phyloP scores from a whole-genome alignment of 2,888 invertebrate genomes.

The Dioctria rufipes region DNA sequence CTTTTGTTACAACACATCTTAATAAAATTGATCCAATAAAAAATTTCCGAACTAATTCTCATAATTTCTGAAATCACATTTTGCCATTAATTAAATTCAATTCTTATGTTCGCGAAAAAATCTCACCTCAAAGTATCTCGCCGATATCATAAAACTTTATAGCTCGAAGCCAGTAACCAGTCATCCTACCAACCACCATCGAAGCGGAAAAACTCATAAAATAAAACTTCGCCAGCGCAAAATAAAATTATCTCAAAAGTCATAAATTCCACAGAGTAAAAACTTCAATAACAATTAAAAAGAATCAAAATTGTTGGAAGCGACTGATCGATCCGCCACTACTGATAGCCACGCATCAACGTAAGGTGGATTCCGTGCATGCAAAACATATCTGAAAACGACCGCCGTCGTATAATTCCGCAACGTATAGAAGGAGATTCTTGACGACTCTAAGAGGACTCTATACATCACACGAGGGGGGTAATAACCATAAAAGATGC shows the following conservation, averaged over 20 bases:
- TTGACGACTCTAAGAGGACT: background rate
- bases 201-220: background rate
- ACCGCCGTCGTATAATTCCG: background rate
- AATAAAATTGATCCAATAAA: background rate
- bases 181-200: background rate
- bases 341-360: conserved; percentile 16
- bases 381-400: conserved; percentile 20
- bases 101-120: background rate
- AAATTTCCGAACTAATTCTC: background rate
- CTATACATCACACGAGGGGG: background rate
- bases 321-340: conserved; percentile 29
- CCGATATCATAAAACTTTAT: conserved; percentile 26
- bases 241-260: conserved; percentile 26
- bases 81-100: background rate
- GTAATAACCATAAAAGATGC: conserved; percentile 36
- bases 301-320: conserved; percentile 19
- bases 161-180: too few relatives aligned
- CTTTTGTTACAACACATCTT: background rate
- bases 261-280: conserved; percentile 33
- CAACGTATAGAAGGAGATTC: background rate
- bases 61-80: background rate
- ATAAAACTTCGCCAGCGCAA: background rate
- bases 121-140: conserved; percentile 19
- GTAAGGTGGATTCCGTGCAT: background rate
- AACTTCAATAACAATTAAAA: conserved; percentile 48